Evolutionary conservation across 2,888 invertebrate species (phyloP), one percentile per base, ranked within the genome.

Genomic region (Molorchus minor): DNA sequence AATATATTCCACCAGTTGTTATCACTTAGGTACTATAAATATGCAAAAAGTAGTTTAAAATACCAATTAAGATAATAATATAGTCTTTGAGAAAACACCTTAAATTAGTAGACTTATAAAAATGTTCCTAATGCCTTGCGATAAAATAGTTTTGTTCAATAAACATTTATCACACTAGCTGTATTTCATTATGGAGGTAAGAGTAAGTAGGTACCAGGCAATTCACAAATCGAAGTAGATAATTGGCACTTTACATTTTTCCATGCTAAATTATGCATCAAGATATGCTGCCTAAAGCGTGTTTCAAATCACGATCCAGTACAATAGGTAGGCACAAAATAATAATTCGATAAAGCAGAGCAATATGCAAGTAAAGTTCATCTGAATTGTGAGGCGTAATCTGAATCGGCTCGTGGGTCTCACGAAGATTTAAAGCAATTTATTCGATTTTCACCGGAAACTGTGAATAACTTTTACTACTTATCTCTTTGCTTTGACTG

Each of bases 281-380:
- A 17, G 29, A 43, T 52, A 38, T 19, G 45, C 36, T 54, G 60
- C 62, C 56, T 13, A 12, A 13, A 65, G 61, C 62, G 16, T 38
- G 43, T 41, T 54, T 44, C 52, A 54, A 56, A 61, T 65, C 60
- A 65, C 62, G 62, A 62, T 36, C 52, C 12, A 3, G 12, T 33
- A 52, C n/a, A n/a, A n/a, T 58, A 58, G 61, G 58, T 60, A 62
- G 58, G 64, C 61, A 12, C 58, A 65, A 56, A 62, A 59, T 57
- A 44, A 36, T 25, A 35, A 54, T 36, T 53, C 56, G 29, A 56
- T 30, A 59, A 64, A 61, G 65, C 61, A 47, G 62, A 65, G 65
- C 62, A 62, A 58, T 44, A 13, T 52, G 29, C 12, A 52, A 38
- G 38, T 38, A 38, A 38, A 49, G 49, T 38, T 38, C 49, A 49